phyloP scores from a whole-genome alignment of 2,113 vertebrate genomes.

The Phyllopteryx taeniolatus region DNA sequence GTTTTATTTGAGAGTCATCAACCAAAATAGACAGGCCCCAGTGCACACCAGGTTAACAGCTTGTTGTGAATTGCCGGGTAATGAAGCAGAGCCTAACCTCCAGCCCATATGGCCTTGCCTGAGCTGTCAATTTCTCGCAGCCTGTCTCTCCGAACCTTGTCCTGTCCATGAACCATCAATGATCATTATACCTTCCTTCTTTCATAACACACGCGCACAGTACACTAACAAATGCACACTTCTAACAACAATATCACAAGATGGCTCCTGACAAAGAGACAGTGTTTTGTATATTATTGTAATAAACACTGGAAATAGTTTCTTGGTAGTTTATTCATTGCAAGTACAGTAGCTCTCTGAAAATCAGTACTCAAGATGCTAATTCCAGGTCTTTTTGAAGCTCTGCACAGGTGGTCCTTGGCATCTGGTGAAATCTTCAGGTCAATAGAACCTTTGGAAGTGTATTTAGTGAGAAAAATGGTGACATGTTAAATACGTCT shows the following conservation, averaged over 20 bases:
- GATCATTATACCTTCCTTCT: not conserved
- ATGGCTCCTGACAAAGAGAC: not conserved
- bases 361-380: too few species aligned
- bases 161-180: constrained; percentile 11
- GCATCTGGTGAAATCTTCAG: too few species aligned
- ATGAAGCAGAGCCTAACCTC: constrained; percentile 13
- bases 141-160: constrained; percentile 1
- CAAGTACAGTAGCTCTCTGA: too few species aligned
- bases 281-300: not conserved
- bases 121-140: not conserved
- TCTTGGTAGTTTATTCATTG: too few species aligned
- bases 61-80: constrained; percentile 1
- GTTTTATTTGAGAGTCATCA: not conserved
- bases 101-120: constrained; percentile 9
- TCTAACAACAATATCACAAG: not conserved
- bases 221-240: not conserved
- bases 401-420: too few species aligned
- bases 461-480: too few species aligned
- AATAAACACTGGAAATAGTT: too few species aligned
- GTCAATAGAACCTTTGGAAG: too few species aligned
- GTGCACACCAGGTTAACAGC: not conserved
- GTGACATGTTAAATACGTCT: too few species aligned
- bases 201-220: not conserved
- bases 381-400: too few species aligned
- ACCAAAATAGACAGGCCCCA: not conserved